Conservation (phyloP, 2,888 invertebrate species). For the Hedya salicella region DNA sequence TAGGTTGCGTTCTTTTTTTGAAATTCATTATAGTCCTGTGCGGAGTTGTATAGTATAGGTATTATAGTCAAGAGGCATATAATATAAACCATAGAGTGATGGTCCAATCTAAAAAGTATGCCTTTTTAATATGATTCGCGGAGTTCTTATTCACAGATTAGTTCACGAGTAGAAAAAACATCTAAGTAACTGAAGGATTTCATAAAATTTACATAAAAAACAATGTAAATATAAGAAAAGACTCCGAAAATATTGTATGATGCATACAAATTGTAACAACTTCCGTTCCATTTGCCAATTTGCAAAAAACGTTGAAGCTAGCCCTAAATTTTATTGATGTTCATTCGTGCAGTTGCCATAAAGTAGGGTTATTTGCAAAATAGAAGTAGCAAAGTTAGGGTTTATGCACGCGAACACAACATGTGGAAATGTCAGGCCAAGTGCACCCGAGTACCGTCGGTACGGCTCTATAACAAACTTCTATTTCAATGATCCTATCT, state of each 20-base stretch:
- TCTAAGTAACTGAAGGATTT: no score
- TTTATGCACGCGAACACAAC: constrained; percentile 38
- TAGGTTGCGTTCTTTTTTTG: no score
- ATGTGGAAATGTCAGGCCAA: constrained; percentile 23
- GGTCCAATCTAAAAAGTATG: no score
- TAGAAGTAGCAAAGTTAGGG: constrained; percentile 33
- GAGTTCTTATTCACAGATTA: no score
- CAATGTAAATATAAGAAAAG: no score
- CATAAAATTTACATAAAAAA: no score
- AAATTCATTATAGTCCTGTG: no score
- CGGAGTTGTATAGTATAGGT: no score
- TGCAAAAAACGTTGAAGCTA: neutral
- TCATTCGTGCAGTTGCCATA: constrained; percentile 30
- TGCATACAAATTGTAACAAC: neutral
- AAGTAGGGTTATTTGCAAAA: constrained; percentile 32
- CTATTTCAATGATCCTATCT: constrained; percentile 32
- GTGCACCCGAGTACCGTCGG: constrained; percentile 28
- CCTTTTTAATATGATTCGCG: no score
- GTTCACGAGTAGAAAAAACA: no score
- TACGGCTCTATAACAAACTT: constrained; percentile 15
- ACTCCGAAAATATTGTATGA: neutral
- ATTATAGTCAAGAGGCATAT: no score
- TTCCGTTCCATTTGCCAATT: neutral
- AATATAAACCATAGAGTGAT: no score
- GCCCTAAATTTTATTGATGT: constrained; percentile 30